phyloP scores from a whole-genome alignment of 2,888 invertebrate species.

The Folsomia manolachei region DNA sequence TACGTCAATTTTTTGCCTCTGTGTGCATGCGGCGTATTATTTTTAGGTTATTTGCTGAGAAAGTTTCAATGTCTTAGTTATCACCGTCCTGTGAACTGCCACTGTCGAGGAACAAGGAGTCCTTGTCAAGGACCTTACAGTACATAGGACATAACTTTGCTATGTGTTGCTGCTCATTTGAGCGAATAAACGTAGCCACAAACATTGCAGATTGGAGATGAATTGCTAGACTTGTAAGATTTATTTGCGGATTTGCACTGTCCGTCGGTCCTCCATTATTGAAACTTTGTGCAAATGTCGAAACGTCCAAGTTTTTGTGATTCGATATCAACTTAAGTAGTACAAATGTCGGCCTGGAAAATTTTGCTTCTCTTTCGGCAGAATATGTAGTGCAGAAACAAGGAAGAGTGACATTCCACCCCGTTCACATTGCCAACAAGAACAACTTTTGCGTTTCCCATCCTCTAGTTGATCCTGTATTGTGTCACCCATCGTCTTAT shows the following conservation, averaged over 20 bases:
- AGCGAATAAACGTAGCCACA: neutral
- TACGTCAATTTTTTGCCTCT: too few relatives aligned
- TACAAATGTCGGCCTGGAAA: neutral
- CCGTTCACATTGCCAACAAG: conserved; percentile 12
- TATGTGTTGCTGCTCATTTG: too few relatives aligned
- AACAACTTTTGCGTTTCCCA: neutral
- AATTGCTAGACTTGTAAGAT: conserved; percentile 19
- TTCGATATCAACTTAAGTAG: neutral
- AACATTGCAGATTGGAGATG: conserved; percentile 22
- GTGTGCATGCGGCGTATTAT: too few relatives aligned
- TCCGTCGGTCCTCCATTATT: conserved; percentile 11
- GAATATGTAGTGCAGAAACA: conserved; percentile 21
- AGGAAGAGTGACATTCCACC: conserved; percentile 6
- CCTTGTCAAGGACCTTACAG: too few relatives aligned
- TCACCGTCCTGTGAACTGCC: too few relatives aligned
- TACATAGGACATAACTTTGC: too few relatives aligned
- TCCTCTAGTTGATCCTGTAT: neutral
- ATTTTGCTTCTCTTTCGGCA: neutral
- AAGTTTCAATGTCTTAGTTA: too few relatives aligned
- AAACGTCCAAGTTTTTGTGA: neutral
- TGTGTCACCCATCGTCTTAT: too few relatives aligned
- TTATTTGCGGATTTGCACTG: conserved; percentile 22
- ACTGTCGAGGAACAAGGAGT: too few relatives aligned
- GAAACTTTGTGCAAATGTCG: conserved; percentile 5
- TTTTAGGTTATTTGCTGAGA: too few relatives aligned